Conservation (phyloP, 2,888 invertebrate genomes). For the Temnothorax rugatulus region DNA sequence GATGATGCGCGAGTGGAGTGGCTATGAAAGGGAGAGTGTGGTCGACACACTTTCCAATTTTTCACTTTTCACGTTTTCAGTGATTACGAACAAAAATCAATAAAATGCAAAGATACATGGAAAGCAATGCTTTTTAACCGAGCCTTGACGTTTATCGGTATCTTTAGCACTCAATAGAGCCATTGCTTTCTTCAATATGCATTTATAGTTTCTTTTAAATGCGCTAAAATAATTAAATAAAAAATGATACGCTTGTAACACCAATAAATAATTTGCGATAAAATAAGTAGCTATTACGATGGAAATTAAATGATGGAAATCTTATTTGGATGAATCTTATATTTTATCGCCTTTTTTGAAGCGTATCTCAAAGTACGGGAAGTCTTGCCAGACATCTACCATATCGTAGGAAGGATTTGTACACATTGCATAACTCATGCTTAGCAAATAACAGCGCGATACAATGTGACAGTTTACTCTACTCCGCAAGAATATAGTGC, state of each 20-base stretch:
- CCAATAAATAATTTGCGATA: not conserved
- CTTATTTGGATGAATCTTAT: not conserved
- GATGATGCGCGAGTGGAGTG: slow-evolving; percentile 17
- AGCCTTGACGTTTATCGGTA: slow-evolving; percentile 17
- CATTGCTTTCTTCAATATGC: not conserved
- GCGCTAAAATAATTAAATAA: not conserved
- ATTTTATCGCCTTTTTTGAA: not conserved
- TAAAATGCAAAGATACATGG: not conserved
- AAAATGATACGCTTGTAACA: not conserved
- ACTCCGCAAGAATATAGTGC: slow-evolving; percentile 6
- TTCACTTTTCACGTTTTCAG: not conserved
- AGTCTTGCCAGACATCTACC: not conserved
- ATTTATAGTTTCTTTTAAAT: not conserved
- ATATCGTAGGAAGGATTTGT: not conserved
- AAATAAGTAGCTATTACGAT: not conserved
- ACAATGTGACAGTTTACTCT: slow-evolving; percentile 7
- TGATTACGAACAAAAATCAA: not conserved
- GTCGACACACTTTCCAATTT: slow-evolving; percentile 33
- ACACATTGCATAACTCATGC: not conserved
- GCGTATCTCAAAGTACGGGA: not conserved
- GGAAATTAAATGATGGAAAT: not conserved
- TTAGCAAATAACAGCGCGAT: slow-evolving; percentile 6
- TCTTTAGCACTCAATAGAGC: not conserved
- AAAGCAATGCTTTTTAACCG: not conserved
- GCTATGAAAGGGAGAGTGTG: slow-evolving; percentile 29